A percentile compares a stretch with the other conserved stretches of the same genome.
Conservation (phyloP, 2,797 vertebrate genomes). For the Setipinna tenuifilis region DNA sequence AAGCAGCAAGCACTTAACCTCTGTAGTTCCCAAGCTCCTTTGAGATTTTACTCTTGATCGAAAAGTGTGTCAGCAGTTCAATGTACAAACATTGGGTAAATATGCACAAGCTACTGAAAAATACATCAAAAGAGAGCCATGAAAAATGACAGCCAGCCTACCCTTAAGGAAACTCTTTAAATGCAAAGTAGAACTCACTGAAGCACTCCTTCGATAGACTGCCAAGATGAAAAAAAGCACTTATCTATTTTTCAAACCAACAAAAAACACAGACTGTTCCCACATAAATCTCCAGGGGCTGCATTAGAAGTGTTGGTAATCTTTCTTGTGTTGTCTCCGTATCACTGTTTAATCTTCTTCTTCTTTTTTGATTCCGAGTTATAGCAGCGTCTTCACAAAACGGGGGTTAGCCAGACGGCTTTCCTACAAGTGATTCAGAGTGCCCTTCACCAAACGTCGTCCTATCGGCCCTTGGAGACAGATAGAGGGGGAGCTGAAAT, state of each 20-base stretch:
- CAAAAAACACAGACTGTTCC: slow-evolving; percentile 1
- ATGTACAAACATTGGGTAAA: neutral
- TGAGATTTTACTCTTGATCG: neutral
- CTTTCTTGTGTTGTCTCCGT: neutral
- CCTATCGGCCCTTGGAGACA: slow-evolving; percentile 8
- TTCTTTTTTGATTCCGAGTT: neutral
- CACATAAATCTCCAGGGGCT: neutral
- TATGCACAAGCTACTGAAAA: slow-evolving; percentile 13
- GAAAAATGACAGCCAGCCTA: slow-evolving; percentile 5
- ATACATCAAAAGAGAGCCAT: neutral
- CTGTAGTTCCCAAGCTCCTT: neutral
- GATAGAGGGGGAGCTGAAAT: slow-evolving; percentile 12
- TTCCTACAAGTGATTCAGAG: slow-evolving; percentile 4
- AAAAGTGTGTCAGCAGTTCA: neutral
- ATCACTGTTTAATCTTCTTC: neutral
- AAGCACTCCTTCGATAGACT: neutral
- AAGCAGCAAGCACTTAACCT: neutral
- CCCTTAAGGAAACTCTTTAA: neutral
- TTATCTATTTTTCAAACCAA: neutral
- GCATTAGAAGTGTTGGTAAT: neutral
- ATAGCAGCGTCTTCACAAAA: neutral
- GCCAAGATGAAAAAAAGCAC: neutral
- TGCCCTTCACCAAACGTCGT: neutral
- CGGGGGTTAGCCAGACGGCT: neutral
- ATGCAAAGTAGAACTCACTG: neutral